Conservation (phyloP, 2,113 vertebrate genomes). For the Rhinoderma darwinii region DNA sequence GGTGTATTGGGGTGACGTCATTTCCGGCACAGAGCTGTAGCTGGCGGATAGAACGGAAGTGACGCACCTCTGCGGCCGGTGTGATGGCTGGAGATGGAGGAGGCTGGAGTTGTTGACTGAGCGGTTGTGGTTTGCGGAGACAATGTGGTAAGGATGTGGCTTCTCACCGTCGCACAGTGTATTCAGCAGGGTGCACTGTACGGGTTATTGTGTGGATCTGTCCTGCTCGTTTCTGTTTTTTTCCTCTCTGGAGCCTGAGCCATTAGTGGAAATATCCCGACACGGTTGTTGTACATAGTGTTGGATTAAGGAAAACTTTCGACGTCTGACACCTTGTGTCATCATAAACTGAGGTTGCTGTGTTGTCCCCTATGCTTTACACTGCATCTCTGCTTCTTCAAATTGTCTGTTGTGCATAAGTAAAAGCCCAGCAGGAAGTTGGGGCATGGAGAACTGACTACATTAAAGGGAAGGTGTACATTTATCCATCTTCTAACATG, state of each 20-base stretch:
- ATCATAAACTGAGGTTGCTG: no score
- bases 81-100: slow-evolving; percentile 22
- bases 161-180: neutral
- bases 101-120: neutral
- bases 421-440: no score
- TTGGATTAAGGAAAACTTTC: no score
- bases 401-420: no score
- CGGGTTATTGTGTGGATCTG: neutral
- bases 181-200: neutral
- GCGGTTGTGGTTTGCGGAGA: neutral
- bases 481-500: no score
- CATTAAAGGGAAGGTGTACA: no score
- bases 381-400: neutral
- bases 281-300: no score
- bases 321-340: no score
- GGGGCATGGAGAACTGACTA: no score
- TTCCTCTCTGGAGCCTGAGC: no score
- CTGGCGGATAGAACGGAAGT: slow-evolving; percentile 8
- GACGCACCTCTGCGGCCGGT: neutral
- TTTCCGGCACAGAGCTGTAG: neutral
- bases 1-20: neutral
- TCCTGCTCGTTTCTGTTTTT: no score
- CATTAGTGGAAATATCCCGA: no score
- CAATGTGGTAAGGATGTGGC: slow-evolving; percentile 13
- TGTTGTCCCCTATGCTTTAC: neutral